Evolutionary conservation across 2,888 invertebrate genomes (phyloP), one percentile per base, ranked within the genome.

Genomic region (Rugalucina vietnamica): DNA sequence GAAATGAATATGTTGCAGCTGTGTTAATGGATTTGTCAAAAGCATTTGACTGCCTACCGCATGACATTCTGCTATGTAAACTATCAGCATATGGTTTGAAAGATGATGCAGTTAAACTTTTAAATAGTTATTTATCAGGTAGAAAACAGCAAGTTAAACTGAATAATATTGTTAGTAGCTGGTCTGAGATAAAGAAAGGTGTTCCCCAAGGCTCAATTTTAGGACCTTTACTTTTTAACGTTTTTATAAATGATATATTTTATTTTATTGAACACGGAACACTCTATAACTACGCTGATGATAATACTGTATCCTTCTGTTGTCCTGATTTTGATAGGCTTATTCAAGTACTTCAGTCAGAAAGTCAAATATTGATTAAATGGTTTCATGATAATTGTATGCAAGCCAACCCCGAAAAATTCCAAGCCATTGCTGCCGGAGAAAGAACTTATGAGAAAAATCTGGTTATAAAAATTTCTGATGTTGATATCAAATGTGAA

Each of bases 201-300:
- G 83, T 83, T 2, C 83, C 76, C 21, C 75, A 83, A 32, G 83
- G 76, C 21, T 83, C 79, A 8, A 76, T 83, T 37, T 39, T 76
- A 24, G 83, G 79, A 0, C 83, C 79, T 2, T 36, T 82, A 34
- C 32, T 82, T 18, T 82, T 79, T 70, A 79, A 78, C 24, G 32
- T 70, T 69, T 82, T 82, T 82, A 34, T 78, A 29, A 79, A 78
- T 54, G 82, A 82, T 39, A 82, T 82, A 29, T 79, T 82, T 39
- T 71, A 82, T 49, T 76, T 80, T 65, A 73, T 79, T 29, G 8
- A 78, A 21, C 24, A 75, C 18, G 21, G 49, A 2, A 36, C 70
- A 3, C 34, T 85, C 4, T 78, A 84, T 69, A 84, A 78, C 21
- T 84, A 84, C 72, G 81, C 79, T n/a, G n/a, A n/a, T n/a, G n/a